Evolutionary conservation across 2,797 vertebrate genomes (phyloP).

Genomic region (Myripristis jacobus): DNA sequence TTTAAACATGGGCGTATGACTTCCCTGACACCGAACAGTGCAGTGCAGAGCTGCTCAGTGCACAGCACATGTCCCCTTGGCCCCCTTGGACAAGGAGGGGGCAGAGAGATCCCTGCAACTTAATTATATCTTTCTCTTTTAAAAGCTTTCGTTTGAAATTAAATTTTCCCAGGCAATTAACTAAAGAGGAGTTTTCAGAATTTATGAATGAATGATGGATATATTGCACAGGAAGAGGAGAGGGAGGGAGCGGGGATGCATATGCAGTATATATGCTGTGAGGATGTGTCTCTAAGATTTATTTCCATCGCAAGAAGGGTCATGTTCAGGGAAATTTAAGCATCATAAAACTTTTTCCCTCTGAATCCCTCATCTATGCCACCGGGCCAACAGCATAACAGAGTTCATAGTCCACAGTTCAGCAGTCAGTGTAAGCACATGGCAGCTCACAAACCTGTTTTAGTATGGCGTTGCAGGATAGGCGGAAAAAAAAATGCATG

Average conservation of each 20-base stretch:
- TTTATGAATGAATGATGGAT: slow-evolving; percentile 85
- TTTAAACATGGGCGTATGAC: slow-evolving; percentile 82
- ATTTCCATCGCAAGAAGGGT: slow-evolving; percentile 48
- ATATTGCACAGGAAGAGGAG: slow-evolving; percentile 71
- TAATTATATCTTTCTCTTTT: slow-evolving; percentile 85
- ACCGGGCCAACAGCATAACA: slow-evolving; percentile 26
- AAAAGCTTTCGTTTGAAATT: slow-evolving; percentile 85
- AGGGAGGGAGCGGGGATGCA: slow-evolving; percentile 13
- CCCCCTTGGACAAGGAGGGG: slow-evolving; percentile 45
- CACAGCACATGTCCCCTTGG: slow-evolving; percentile 65
- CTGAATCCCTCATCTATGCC: slow-evolving; percentile 17
- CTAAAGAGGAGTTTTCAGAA: slow-evolving; percentile 84
- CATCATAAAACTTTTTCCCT: slow-evolving; percentile 53
- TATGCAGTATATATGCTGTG: slow-evolving; percentile 51
- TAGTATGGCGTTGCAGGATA: slow-evolving; percentile 10
- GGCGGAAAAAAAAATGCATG: slow-evolving; percentile 9
- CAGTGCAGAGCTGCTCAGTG: slow-evolving; percentile 65
- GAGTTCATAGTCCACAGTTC: slow-evolving; percentile 35
- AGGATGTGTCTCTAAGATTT: slow-evolving; percentile 44
- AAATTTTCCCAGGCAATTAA: slow-evolving; percentile 83
- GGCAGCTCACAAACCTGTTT: slow-evolving; percentile 7
- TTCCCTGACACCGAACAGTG: slow-evolving; percentile 78
- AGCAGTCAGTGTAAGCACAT: slow-evolving; percentile 13
- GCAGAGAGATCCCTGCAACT: slow-evolving; percentile 77
- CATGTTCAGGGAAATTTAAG: slow-evolving; percentile 49